These are phyloP conservation scores for Arctocebus calabarensis DNA, from an alignment of 2,797 vertebrate species.

Conservation along the genomic window DNA sequence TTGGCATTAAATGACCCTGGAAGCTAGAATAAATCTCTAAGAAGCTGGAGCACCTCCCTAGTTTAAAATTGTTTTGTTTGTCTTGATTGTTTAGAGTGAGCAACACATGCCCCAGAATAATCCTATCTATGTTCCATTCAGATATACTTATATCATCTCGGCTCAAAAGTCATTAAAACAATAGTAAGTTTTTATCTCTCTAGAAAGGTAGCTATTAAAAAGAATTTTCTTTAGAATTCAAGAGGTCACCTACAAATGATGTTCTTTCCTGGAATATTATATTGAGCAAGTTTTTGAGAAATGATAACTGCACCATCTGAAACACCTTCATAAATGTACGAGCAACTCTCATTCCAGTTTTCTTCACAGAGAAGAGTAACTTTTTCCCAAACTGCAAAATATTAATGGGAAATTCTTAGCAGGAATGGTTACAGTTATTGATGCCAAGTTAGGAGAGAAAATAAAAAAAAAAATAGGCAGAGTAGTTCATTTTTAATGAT, in stretches of 20 bases:
- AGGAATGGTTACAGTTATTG: background rate
- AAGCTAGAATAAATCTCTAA: conserved; percentile 29
- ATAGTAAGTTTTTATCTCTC: background rate
- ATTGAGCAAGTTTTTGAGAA: background rate
- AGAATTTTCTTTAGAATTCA: conserved; percentile 4
- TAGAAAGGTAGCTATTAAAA: background rate
- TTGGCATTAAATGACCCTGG: conserved; percentile 56
- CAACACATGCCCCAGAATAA: background rate
- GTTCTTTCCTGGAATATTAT: background rate
- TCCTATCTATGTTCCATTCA: background rate
- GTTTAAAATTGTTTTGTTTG: conserved; percentile 14
- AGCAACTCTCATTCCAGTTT: background rate
- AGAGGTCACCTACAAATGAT: background rate
- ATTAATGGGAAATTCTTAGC: background rate
- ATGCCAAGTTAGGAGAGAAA: background rate
- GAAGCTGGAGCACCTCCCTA: background rate
- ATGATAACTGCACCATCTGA: background rate
- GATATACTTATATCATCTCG: background rate
- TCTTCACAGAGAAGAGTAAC: background rate
- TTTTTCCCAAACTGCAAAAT: background rate
- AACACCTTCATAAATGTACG: background rate
- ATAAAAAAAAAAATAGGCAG: background rate
- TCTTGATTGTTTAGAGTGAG: background rate
- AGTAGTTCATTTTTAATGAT: background rate
- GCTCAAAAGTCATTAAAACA: background rate